Base-by-base conservation (phyloP, 2,888 invertebrate species). In the Eupeodes latifasciatus region DNA sequence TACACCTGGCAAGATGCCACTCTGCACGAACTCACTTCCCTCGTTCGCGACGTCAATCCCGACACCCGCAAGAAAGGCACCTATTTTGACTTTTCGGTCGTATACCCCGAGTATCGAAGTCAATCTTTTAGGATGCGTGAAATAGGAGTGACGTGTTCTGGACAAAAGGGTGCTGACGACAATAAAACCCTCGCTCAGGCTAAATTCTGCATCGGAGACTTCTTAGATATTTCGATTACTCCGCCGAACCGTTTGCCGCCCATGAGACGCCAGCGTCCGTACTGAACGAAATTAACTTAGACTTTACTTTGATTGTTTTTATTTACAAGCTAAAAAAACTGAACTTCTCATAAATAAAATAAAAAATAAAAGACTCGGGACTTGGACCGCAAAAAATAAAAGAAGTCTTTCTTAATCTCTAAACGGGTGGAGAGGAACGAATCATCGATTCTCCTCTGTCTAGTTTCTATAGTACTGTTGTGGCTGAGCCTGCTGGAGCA, bases 1-100 rank as follows among this genome's bases (percentile, higher is more conserved):
- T 99, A 99, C 93, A 99, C 99, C 47, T 99, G 99, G 99, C 98
- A 95, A 94, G 97, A 99, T 94, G 99, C 99, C 5, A 98, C 98
- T 0, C 94, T 99, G 16, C 96, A 98, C 89, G 99, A 99, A 94
- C 95, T 99, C 11, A 98, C 99, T 0, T 97, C 97, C n/a, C 94
- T 99, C 9, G 99, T 99, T 0, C 98, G 99, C 92, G 99, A 99
- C 95, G 99, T 99, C 0, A 99, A 99, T 93, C 98, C 98, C 7
- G 99, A 99, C 93, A 98, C 99, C 0, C 95, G 99, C 69, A 96
- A 97, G 77, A 98, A 98, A 93, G 99, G 99, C 62, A 99, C 99
- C 5, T 98, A 97, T 91, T 99, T 99, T 93, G 98, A 98, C 93
- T 99, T 99, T 94, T 97, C 98, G 3, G 95, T 99, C 72, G 97